These are phyloP conservation scores for Petroica traversi DNA, from an alignment of 2,113 vertebrate species.

Conservation along the genomic window DNA sequence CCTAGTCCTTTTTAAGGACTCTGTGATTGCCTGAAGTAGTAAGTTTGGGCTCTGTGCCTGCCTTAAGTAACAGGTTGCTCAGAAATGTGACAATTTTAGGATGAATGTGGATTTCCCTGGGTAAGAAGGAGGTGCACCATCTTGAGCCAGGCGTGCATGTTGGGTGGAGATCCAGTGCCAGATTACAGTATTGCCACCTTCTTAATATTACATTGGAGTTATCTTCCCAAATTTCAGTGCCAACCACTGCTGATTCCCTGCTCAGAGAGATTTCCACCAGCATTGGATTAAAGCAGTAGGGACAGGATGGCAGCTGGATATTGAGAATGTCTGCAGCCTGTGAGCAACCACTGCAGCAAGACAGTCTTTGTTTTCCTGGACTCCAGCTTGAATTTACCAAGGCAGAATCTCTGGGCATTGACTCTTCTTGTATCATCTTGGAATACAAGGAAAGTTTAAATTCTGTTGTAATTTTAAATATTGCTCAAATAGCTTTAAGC, in stretches of 20 bases:
- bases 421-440: background rate
- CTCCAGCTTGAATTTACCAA: background rate
- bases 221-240: background rate
- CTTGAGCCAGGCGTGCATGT: background rate
- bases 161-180: fast-evolving
- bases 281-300: background rate
- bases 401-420: background rate
- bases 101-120: no score
- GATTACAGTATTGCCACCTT: background rate
- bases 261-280: background rate
- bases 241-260: background rate
- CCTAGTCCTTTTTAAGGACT: no score
- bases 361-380: background rate
- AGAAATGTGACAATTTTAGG: background rate
- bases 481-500: background rate
- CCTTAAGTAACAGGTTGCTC: background rate
- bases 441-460: background rate
- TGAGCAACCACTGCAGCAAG: background rate
- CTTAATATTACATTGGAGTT: no score
- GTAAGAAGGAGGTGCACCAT: background rate
- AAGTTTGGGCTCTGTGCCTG: no score
- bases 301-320: background rate
- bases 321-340: background rate
- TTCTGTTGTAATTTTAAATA: background rate
- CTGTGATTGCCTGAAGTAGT: background rate